Percentiles rank a stretch among this genome's conserved stretches.
Conservation (phyloP, 2,113 vertebrate species). For the Sinocyclocheilus anshuiensis region DNA sequence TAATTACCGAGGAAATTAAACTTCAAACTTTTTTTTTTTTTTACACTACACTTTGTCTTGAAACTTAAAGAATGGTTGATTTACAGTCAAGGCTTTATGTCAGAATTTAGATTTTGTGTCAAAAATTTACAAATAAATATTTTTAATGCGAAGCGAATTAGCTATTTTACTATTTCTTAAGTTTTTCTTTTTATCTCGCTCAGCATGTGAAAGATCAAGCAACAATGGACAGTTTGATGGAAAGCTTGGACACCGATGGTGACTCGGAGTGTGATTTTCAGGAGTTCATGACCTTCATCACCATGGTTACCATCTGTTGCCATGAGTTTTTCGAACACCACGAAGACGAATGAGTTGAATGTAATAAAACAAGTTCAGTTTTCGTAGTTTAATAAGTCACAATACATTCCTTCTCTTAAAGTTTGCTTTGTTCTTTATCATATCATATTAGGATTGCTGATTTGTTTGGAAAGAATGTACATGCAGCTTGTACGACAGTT, state of each 20-base stretch:
- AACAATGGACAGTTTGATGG: constrained; percentile 84
- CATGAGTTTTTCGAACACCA: constrained; percentile 84
- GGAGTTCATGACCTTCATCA: constrained; percentile 85
- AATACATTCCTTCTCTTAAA: constrained; percentile 2
- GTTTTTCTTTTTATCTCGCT: not conserved
- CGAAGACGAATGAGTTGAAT: constrained; percentile 67
- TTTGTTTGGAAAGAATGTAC: not conserved
- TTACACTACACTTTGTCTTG: not conserved
- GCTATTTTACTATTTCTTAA: not conserved
- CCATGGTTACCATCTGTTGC: constrained; percentile 83
- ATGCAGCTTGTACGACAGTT: constrained; percentile 1
- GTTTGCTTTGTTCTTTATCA: not conserved
- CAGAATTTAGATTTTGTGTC: not conserved
- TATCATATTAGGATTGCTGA: not conserved
- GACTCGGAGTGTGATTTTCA: constrained; percentile 87
- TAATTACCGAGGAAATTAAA: not conserved
- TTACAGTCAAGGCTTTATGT: not conserved
- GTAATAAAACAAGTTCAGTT: not conserved
- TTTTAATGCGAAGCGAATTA: not conserved
- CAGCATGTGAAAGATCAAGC: constrained; percentile 88
- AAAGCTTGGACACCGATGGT: constrained; percentile 79
- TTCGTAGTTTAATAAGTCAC: constrained; percentile 25
- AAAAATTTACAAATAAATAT: not conserved
- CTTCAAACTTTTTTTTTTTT: not conserved
- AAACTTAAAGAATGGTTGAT: not conserved